Evolutionary conservation across 1,140 invertebrate genomes (phyloP).

Genomic region (Ridgeia piscesae): DNA sequence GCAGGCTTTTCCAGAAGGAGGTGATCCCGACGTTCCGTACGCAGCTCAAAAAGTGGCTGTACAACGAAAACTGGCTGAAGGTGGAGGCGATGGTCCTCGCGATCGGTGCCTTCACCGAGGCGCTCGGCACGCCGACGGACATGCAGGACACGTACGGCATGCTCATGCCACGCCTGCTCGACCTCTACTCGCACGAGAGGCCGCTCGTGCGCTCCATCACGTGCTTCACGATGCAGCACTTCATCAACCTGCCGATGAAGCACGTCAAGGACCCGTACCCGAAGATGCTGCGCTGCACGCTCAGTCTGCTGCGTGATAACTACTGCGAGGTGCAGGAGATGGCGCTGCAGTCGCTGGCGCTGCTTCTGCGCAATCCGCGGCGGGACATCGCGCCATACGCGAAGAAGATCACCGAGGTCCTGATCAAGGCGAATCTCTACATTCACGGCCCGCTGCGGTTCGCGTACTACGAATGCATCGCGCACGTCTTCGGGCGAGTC

Average conservation of each 20-base stretch:
- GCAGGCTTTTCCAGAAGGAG: slow-evolving; percentile 22
- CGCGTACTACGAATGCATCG: slow-evolving; percentile 24
- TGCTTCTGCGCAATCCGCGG: slow-evolving; percentile 1
- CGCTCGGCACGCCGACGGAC: slow-evolving; percentile 1
- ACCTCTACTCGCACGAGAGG: slow-evolving; percentile 11
- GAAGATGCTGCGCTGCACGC: slow-evolving; percentile 1
- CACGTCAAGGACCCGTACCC: slow-evolving; percentile 16
- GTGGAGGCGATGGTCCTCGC: slow-evolving; percentile 20
- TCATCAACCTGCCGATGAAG: slow-evolving; percentile 23
- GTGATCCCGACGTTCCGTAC: background rate
- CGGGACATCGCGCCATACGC: slow-evolving; percentile 15
- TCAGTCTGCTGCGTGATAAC: slow-evolving; percentile 17
- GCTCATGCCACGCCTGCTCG: slow-evolving; percentile 9
- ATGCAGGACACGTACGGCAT: slow-evolving; percentile 9
- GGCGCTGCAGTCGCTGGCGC: slow-evolving; percentile 12
- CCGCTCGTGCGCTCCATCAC: slow-evolving; percentile 25
- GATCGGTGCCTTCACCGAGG: slow-evolving; percentile 19
- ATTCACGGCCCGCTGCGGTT: background rate
- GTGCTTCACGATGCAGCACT: slow-evolving; percentile 24
- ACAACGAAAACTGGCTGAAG: slow-evolving; percentile 17
- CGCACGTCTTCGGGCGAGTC: slow-evolving; percentile 13
- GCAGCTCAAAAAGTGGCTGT: background rate
- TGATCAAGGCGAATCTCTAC: background rate
- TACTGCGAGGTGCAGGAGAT: slow-evolving; percentile 20
- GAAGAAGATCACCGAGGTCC: slow-evolving; percentile 14